These are phyloP conservation scores for Halcyon malimbica DNA, from an alignment of 2,113 vertebrate species.

Conservation along the genomic window DNA sequence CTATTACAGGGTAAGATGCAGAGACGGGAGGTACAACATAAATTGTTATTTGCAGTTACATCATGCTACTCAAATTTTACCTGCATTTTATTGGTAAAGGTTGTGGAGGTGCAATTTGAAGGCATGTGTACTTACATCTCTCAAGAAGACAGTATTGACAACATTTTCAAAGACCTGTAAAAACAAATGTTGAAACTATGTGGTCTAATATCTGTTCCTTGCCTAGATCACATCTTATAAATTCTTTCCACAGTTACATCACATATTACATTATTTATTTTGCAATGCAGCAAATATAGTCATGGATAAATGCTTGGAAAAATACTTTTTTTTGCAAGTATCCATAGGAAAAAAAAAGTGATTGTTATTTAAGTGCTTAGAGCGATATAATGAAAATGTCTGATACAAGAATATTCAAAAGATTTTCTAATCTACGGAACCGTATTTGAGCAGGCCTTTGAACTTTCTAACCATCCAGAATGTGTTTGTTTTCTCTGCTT, in stretches of 20 bases:
- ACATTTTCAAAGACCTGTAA: not conserved
- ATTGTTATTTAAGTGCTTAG: not conserved
- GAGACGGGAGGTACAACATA: not conserved
- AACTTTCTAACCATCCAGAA: not conserved
- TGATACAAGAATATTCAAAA: not conserved
- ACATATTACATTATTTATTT: conserved; percentile 2
- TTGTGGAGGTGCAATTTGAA: not conserved
- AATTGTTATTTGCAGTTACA: rapidly evolving
- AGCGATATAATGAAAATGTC: not conserved
- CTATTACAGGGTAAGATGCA: not conserved
- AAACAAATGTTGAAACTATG: not conserved
- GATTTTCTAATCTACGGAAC: not conserved
- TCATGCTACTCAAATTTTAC: not conserved
- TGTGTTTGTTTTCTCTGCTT: not conserved
- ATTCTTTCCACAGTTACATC: conserved; percentile 31
- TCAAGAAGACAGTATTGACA: not conserved
- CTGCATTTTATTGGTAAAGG: not conserved
- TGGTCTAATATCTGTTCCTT: conserved; percentile 1
- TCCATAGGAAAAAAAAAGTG: not conserved
- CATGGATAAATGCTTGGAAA: not conserved
- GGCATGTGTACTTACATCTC: not conserved
- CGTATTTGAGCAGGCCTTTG: not conserved
- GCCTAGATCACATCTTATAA: not conserved
- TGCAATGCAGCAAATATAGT: not conserved
- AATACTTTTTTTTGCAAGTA: not conserved